Evolutionary conservation across 2,113 vertebrate species (phyloP), one percentile per base, ranked within the genome.

Genomic region (Deroptyus accipitrinus): DNA sequence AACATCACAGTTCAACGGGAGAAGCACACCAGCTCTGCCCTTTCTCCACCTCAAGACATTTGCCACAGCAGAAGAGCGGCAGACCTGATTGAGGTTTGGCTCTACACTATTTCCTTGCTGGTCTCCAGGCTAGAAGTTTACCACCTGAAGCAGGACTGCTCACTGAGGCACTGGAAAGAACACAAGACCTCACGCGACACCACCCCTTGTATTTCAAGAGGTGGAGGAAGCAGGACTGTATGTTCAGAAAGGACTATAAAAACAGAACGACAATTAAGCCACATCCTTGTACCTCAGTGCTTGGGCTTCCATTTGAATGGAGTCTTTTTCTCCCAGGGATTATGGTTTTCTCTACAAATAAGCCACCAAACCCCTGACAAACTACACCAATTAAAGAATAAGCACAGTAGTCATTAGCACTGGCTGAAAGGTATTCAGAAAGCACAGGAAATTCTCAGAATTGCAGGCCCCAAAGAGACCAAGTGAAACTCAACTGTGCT

Each of bases 391-490:
- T n/a, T 67, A 83, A 83, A 90, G 41, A 88, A 84, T 35, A 78
- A 83, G 78, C 41, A 80, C 67, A 37, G 18, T 13, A 48, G 31
- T 52, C 39, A 37, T 70, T 57, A 80, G 44, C 44, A 80, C 4
- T 0, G 0, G 61, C 33, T 74, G 27, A 44, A 70, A 74, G 28
- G 23, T 77, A 83, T 80, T 63, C 72, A 72, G 64, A 79, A 94
- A 85, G 57, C 78, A 63, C 17, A 59, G 69, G 35, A 92, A 94
- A 78, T 84, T 72, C 91, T 86, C 83, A 81, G 77, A 89, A 85
- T 1, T 63, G 24, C 57, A 4, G 14, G 80, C 70, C 37, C 48
- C 31, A 51, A 74, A 76, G 28, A 89, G 55, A 64, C 5, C 27
- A 78, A 83, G 46, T 78, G 73, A 92, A 92, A 89, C 7, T 27